Evolutionary conservation across 2,113 vertebrate species (phyloP).

Genomic region (Cottus gobio): DNA sequence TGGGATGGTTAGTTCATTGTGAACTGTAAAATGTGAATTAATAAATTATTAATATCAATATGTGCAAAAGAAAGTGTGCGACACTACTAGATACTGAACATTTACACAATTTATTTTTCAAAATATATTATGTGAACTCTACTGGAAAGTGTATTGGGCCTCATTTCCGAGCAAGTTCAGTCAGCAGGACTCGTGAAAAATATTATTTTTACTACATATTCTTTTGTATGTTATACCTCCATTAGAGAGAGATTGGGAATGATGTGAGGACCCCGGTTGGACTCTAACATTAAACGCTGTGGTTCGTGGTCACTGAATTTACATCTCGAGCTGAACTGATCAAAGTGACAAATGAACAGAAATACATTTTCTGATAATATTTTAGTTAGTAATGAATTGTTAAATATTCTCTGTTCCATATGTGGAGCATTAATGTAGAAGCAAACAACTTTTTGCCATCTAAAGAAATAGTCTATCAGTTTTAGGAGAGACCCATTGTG

Average conservation of each 20-base stretch:
- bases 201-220: neutral
- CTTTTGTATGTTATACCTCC: too few species aligned
- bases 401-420: neutral
- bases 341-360: neutral
- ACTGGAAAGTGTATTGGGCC: neutral
- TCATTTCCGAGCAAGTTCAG: conserved; percentile 1
- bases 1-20: conserved; percentile 66
- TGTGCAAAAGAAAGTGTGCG: conserved; percentile 64
- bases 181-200: neutral
- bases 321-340: neutral
- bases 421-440: neutral
- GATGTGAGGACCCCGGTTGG: neutral
- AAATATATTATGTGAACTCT: conserved; percentile 22
- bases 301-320: neutral
- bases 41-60: conserved; percentile 85
- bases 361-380: too few species aligned
- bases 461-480: neutral
- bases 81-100: conserved; percentile 46
- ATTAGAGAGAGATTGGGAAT: neutral
- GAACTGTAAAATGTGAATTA: conserved; percentile 81
- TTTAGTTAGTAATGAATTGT: neutral
- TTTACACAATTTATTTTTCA: conserved; percentile 55
- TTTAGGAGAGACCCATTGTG: neutral
- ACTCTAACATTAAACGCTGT: neutral
- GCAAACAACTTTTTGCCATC: neutral